Conservation (phyloP, 2,113 vertebrate genomes). For the Antennarius striatus region DNA sequence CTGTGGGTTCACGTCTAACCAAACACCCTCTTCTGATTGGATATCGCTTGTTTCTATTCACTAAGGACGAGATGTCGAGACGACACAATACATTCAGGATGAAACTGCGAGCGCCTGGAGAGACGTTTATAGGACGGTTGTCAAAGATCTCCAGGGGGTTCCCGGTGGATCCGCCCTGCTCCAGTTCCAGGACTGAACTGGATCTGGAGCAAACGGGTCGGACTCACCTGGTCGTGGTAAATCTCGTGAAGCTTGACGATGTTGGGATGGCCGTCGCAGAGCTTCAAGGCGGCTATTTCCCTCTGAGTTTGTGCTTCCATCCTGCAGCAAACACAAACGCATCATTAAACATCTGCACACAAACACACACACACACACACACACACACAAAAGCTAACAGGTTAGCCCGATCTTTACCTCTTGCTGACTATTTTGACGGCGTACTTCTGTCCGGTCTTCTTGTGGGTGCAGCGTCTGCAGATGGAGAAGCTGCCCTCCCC, state of each 20-base stretch:
- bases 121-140: constrained; percentile 42
- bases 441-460: constrained; percentile 91
- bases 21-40: too few relatives aligned
- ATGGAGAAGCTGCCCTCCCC: constrained; percentile 99
- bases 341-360: neutral
- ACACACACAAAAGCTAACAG: neutral
- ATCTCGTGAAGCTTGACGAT: constrained; percentile 96
- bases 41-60: constrained; percentile 23
- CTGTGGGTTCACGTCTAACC: too few relatives aligned
- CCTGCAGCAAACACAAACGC: constrained; percentile 73
- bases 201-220: constrained; percentile 12
- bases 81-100: constrained; percentile 43
- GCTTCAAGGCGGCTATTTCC: constrained; percentile 94
- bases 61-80: constrained; percentile 16
- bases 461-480: constrained; percentile 94
- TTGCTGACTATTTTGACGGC: constrained; percentile 99
- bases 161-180: constrained; percentile 60
- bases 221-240: constrained; percentile 93
- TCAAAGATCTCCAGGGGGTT: neutral
- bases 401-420: constrained; percentile 78
- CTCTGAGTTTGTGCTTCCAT: constrained; percentile 96
- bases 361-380: too few relatives aligned
- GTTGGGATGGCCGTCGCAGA: constrained; percentile 95
- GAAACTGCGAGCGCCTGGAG: constrained; percentile 33
- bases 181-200: constrained; percentile 60